These are phyloP conservation scores for Taenaris catops DNA, from an alignment of 2,888 invertebrate genomes.

Conservation along the genomic window DNA sequence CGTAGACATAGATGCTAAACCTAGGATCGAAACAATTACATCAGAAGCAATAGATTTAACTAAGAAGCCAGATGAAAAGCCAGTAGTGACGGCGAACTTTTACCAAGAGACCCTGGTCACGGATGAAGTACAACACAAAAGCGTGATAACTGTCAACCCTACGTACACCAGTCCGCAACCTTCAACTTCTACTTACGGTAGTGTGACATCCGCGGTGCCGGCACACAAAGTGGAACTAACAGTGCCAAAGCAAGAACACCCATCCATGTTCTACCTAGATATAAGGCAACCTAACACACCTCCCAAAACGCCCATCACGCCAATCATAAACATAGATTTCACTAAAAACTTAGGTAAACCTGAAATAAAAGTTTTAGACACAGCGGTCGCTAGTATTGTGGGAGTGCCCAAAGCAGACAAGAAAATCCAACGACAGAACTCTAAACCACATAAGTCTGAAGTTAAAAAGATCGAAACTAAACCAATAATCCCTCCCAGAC, in stretches of 20 bases:
- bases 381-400: slow-evolving; percentile 37
- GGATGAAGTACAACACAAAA: slow-evolving; percentile 49
- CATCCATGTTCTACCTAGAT: slow-evolving; percentile 31
- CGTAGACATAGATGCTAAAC: slow-evolving; percentile 37
- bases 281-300: slow-evolving; percentile 31
- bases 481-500: slow-evolving; percentile 31
- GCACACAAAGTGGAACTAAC: slow-evolving; percentile 43
- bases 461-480: slow-evolving; percentile 44
- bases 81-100: slow-evolving; percentile 55
- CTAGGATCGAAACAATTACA: slow-evolving; percentile 41
- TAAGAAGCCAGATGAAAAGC: slow-evolving; percentile 40
- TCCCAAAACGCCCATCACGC: slow-evolving; percentile 48
- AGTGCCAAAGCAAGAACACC: slow-evolving; percentile 38
- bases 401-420: slow-evolving; percentile 36
- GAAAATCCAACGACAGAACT: slow-evolving; percentile 47
- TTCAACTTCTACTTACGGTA: slow-evolving; percentile 54
- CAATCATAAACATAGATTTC: slow-evolving; percentile 67
- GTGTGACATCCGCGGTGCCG: slow-evolving; percentile 35
- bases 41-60: slow-evolving; percentile 49
- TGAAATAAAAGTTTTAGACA: slow-evolving; percentile 62
- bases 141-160: slow-evolving; percentile 62
- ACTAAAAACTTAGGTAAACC: slow-evolving; percentile 55
- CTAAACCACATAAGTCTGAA: slow-evolving; percentile 42
- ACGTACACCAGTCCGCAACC: slow-evolving; percentile 62
- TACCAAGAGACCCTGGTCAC: slow-evolving; percentile 60